Base-by-base conservation (phyloP, 2,888 invertebrate genomes). In the Epinotia brunnichana region DNA sequence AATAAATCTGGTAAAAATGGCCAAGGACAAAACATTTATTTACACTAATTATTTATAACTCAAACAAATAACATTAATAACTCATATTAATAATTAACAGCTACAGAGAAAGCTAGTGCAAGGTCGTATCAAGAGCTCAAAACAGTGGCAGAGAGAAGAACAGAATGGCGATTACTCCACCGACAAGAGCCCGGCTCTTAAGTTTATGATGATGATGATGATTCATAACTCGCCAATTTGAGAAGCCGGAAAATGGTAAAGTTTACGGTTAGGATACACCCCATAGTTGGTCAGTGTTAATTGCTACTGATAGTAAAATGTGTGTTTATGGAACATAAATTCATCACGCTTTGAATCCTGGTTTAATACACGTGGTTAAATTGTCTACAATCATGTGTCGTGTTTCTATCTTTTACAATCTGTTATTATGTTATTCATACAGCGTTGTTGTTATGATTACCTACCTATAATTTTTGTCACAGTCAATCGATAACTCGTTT, bases 401-500 rank as follows among this genome's bases (percentile, higher is more conserved):
- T 61, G 11, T 44, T 24, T 15, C 3, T 10, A 15, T 61, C 7
- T 21, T 7, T 21, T 24, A 21, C 7, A 24, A 7, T 13, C 13
- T 19, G 3, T 3, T 48, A 19, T 19, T 53, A 35, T 24, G 10
- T 44, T 44, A 21, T 62, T 62, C n/a, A 62, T 48, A 24, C 48
- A 24, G 11, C 19, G 48, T 24, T 48, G 48, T 54, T 53, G 39
- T 21, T 10, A 17, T 35, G 10, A 54, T n/a, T n/a, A n/a, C n/a
- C n/a, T n/a, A n/a, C n/a, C 39, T 21, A 66, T 2, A 41, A 41
- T 24, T 66, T 21, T 11, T 41, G 39, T 56, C n/a, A 56, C 24
- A 24, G 56, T 56, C 54, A 56, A 56, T 66, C 56, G 41, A 66
- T 66, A 66, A 19, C 41, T 21, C 54, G 24, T 41, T 41, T 24